These are phyloP conservation scores for Metaphire vulgaris DNA, from an alignment of 1,140 invertebrate species.

Conservation along the genomic window DNA sequence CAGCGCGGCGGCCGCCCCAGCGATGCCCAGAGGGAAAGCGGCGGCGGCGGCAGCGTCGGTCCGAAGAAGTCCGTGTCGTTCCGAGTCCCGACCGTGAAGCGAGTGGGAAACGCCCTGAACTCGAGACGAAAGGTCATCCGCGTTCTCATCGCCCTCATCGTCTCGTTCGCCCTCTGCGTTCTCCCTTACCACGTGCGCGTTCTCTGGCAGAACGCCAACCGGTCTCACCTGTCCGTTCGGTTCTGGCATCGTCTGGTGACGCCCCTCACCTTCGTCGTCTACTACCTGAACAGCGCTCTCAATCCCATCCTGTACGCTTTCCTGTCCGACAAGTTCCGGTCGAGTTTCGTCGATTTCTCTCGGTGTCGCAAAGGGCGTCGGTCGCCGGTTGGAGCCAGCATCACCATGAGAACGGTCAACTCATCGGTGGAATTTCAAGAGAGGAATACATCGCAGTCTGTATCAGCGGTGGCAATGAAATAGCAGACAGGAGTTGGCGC, in stretches of 20 bases:
- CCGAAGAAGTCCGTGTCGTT: not conserved
- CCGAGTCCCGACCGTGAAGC: not conserved
- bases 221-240: not conserved
- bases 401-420: not conserved
- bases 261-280: conserved; percentile 70
- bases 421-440: too few relatives aligned
- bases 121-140: conserved; percentile 55
- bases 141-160: conserved; percentile 73
- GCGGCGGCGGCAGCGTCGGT: not conserved
- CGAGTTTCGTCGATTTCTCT: not conserved
- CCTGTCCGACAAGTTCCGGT: conserved; percentile 59
- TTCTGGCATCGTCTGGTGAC: conserved; percentile 38
- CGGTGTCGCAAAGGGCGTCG: not conserved
- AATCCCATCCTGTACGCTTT: conserved; percentile 76
- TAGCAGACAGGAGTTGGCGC: too few relatives aligned
- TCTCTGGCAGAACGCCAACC: conserved; percentile 62
- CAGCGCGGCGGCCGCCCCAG: not conserved
- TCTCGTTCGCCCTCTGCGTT: conserved; percentile 76
- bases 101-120: conserved; percentile 34
- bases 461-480: too few relatives aligned
- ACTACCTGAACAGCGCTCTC: conserved; percentile 72
- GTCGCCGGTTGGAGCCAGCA: not conserved
- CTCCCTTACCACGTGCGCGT: conserved; percentile 74
- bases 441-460: too few relatives aligned
- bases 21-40: too few relatives aligned